Percentiles rank a stretch among this genome's conserved stretches.
Conservation (phyloP, 1,140 invertebrate genomes). For the Solen grandis region DNA sequence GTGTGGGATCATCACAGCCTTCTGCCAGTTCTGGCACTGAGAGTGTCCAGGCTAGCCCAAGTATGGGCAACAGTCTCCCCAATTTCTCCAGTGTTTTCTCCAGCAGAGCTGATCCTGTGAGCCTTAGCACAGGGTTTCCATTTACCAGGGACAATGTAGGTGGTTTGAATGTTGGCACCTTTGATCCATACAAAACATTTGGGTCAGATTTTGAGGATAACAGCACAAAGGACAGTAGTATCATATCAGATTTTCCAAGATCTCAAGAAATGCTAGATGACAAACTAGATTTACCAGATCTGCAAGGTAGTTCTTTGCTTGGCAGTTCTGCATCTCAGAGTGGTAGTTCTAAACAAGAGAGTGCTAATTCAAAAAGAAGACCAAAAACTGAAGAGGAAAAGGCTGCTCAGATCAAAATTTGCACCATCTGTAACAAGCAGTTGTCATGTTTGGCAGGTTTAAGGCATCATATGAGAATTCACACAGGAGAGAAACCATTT, state of each 20-base stretch:
- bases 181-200: background rate
- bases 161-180: background rate
- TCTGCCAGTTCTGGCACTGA: too few species aligned
- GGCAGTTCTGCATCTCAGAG: background rate
- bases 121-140: conserved; percentile 16
- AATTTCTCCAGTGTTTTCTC: conserved; percentile 50
- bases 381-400: conserved; percentile 41
- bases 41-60: background rate
- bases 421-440: conserved; percentile 29
- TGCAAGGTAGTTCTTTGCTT: background rate
- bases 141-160: too few species aligned
- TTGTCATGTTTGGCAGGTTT: conserved; percentile 47
- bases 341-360: background rate
- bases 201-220: background rate
- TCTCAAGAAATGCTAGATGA: too few species aligned
- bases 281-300: too few species aligned
- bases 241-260: background rate
- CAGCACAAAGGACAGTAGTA: background rate
- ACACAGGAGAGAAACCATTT: conserved; percentile 98
- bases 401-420: conserved; percentile 17
- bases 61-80: conserved; percentile 37
- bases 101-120: conserved; percentile 10
- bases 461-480: conserved; percentile 89
- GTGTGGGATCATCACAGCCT: background rate
- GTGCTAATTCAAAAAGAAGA: background rate